Evolutionary conservation across 2,888 invertebrate genomes (phyloP), one percentile per base, ranked within the genome.

Genomic region (Sinodicranocentrus sp.): DNA sequence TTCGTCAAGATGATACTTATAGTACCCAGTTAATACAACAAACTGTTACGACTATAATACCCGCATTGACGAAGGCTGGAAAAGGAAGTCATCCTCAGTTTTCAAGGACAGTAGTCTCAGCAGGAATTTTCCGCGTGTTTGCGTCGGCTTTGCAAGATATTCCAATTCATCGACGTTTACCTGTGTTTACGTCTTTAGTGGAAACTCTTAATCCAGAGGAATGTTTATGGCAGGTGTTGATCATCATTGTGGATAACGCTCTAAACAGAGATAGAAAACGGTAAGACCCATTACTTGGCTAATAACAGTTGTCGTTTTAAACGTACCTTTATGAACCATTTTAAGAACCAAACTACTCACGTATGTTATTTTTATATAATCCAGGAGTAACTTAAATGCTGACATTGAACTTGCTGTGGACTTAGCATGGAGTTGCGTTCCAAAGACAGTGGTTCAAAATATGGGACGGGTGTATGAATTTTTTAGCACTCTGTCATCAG

Each of bases 1-100:
- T 98, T 0, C 93, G 98, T 10, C 97, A 97, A 89, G 98, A 99
- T 90, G 98, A 98, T 89, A 95, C 95, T 0, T 98, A 98, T 91
- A 98, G 97, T 90, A 97, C 98, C 90, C 97, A 97, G 90, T 95
- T 98, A 25, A 97, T 98, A 75, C 93, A 94, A 0, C 95, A 95
- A 90, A 96, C 98, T 2, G 94, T 98, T 19, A 95, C 97, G 89
- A 96, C 96, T 0, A 93, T 98, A 33, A 94, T 98, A 85, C 98
- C 98, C 0, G 95, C 97, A 82, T 91, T 98, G 44, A 92, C 95
- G 0, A 92, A 93, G 84, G 91, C 91, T 83, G 86, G 86, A 17
- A 72, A 65, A 43, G 87, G 88, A 13, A 76, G 59, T 28, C 63
- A 82, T 21, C 73, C 70, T 0, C 65, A 82, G 23, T 71, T 85